A percentile compares a stretch with the other conserved stretches of the same genome.
phyloP scores from a whole-genome alignment of 2,888 invertebrate species.

The Eupsilia transversa region DNA sequence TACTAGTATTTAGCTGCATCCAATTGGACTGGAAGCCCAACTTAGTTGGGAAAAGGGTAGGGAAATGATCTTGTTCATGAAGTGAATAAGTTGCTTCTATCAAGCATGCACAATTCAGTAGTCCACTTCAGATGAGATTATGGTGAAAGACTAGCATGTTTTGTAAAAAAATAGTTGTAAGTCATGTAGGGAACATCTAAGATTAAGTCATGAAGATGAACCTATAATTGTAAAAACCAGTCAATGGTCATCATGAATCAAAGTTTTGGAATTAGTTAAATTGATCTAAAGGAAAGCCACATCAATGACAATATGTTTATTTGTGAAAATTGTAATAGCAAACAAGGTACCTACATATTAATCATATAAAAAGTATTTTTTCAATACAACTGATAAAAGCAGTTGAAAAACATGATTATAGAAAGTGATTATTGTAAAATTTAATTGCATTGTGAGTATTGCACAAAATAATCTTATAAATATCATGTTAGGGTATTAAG shows the following conservation, averaged over 20 bases:
- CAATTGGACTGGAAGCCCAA: too few relatives aligned
- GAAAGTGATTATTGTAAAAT: not conserved
- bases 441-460: constrained; percentile 5
- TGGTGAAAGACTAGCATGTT: not conserved
- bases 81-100: not conserved
- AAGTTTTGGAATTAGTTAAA: not conserved
- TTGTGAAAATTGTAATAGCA: not conserved
- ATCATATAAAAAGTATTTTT: not conserved
- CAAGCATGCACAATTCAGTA: not conserved
- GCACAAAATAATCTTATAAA: constrained; percentile 29
- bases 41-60: too few relatives aligned
- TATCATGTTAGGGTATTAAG: not conserved
- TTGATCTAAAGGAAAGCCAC: constrained; percentile 3
- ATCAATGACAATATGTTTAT: constrained; percentile 5
- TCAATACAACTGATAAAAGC: not conserved
- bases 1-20: too few relatives aligned
- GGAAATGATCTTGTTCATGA: too few relatives aligned
- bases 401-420: not conserved
- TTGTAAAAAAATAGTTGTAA: not conserved
- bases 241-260: not conserved
- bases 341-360: constrained; percentile 5
- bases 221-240: not conserved
- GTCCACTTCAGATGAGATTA: not conserved
- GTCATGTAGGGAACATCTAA: not conserved
- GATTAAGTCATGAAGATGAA: not conserved